Evolutionary conservation across 1,140 invertebrate species (phyloP).

Genomic region (Eriocheir sinensis): DNA sequence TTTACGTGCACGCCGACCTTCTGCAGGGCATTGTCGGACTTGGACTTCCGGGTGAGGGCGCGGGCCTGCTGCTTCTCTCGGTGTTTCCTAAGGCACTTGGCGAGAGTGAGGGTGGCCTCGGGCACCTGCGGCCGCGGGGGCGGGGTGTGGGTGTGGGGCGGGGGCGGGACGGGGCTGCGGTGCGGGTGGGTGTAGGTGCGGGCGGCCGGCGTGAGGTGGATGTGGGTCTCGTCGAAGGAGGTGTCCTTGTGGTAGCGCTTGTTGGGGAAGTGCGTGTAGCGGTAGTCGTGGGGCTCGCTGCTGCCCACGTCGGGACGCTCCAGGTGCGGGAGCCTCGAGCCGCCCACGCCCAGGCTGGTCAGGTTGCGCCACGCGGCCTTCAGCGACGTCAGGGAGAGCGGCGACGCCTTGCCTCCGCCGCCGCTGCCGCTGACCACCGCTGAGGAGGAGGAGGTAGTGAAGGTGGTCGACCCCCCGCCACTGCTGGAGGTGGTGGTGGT

Average conservation of each 20-base stretch:
- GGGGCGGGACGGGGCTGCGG: slow-evolving; percentile 77
- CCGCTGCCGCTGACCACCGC: slow-evolving; percentile 56
- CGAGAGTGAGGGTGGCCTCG: slow-evolving; percentile 75
- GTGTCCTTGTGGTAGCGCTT: slow-evolving; percentile 76
- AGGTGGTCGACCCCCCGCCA: background rate
- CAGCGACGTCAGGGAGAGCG: slow-evolving; percentile 78
- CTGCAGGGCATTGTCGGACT: slow-evolving; percentile 81
- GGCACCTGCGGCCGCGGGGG: slow-evolving; percentile 66
- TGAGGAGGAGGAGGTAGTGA: slow-evolving; percentile 24
- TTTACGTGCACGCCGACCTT: slow-evolving; percentile 79
- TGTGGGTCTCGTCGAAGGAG: slow-evolving; percentile 80
- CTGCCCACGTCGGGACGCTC: slow-evolving; percentile 71
- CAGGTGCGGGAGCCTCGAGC: slow-evolving; percentile 76
- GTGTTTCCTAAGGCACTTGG: slow-evolving; percentile 79
- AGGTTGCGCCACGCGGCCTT: slow-evolving; percentile 78
- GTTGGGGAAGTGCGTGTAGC: slow-evolving; percentile 80
- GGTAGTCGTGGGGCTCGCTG: slow-evolving; percentile 78
- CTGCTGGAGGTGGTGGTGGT: slow-evolving; percentile 47
- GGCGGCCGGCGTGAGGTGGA: slow-evolving; percentile 80
- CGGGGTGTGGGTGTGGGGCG: slow-evolving; percentile 64
- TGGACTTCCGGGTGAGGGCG: slow-evolving; percentile 80
- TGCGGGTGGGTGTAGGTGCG: slow-evolving; percentile 80
- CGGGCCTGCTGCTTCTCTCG: slow-evolving; percentile 77
- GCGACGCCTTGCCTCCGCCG: slow-evolving; percentile 55
- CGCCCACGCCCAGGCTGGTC: slow-evolving; percentile 70